Base-by-base conservation (phyloP, 2,113 vertebrate genomes). In the Pleuronectes platessa region DNA sequence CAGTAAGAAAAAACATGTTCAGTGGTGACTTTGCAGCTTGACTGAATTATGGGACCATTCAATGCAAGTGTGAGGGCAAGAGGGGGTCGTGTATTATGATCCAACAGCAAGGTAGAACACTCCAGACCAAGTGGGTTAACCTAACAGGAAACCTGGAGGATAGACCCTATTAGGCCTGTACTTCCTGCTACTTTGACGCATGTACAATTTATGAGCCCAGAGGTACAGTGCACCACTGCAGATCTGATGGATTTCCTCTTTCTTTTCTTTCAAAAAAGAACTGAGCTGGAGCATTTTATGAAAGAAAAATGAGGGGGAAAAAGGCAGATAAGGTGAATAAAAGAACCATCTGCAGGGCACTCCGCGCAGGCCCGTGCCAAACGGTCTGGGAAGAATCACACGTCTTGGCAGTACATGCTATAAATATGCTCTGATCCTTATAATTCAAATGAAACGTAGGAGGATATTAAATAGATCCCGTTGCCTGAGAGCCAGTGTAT, bases 321-420 rank as follows among this genome's bases (percentile, higher is more conserved):
- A 69, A 88, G 67, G 78, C 84, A 91, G 86, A 93, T 90, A 90
- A 92, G 85, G 89, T 89, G 90, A 92, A 92, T 90, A 92, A 92
- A 92, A 86, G 74, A 92, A 91, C 86, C 92, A 96, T 95, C 94
- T 93, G 95, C 87, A 85, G 92, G 94, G 93, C 90, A 94, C 86
- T 86, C 72, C 79, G 88, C 76, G 77, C 82, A 93, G 71, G 85
- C 71, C 61, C 85, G 79, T 93, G 94, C 93, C 95, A 96, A 93
- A 94, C 85, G 72, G 93, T 95, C 95, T 96, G 95, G 94, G 93
- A 94, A 93, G 92, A 93, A 96, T 96, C 93, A 94, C 86, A 94
- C 60, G 68, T 87, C 90, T 91, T 90, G 91, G 92, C 93, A 93
- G 93, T 82, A 87, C 84, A 84, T 74, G 66, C 91, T 85, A 92